Percentiles rank a stretch among this genome's conserved stretches.
phyloP scores from a whole-genome alignment of 2,888 invertebrate species.

The Cyclophora punctaria region DNA sequence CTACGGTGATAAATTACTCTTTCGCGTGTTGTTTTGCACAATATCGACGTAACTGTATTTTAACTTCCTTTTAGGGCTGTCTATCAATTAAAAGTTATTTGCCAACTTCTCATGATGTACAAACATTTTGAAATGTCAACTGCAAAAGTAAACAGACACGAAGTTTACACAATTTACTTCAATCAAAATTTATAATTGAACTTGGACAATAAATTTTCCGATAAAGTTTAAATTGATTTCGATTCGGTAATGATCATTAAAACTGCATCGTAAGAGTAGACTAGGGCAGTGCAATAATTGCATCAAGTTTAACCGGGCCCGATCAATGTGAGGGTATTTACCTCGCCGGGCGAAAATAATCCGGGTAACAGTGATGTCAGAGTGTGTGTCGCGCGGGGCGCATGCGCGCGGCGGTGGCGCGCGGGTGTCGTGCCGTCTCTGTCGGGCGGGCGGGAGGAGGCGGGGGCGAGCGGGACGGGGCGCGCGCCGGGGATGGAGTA shows the following conservation, averaged over 20 bases:
- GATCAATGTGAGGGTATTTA: conserved; percentile 76
- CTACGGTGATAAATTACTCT: conserved; percentile 9
- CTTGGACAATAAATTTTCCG: too few species aligned
- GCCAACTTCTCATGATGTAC: too few species aligned
- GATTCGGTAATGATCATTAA: conserved; percentile 33
- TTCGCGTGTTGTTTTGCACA: conserved; percentile 5
- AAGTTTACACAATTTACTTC: too few species aligned
- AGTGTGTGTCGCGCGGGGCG: conserved; percentile 25
- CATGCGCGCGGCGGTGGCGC: conserved; percentile 32
- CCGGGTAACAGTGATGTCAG: conserved; percentile 72
- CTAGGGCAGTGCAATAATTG: conserved; percentile 73
- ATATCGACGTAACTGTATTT: not conserved
- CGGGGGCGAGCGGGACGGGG: conserved; percentile 4
- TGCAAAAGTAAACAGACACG: too few species aligned
- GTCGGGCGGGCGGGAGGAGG: not conserved
- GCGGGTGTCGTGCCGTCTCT: conserved; percentile 1
- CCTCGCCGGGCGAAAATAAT: conserved; percentile 74
- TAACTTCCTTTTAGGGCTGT: too few species aligned
- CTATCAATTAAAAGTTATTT: too few species aligned
- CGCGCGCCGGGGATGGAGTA: conserved; percentile 3
- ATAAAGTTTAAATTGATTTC: conserved; percentile 3
- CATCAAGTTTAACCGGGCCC: conserved; percentile 70
- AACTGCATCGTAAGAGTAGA: conserved; percentile 60
- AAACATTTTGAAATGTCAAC: too few species aligned
- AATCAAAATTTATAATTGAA: too few species aligned